phyloP scores from a whole-genome alignment of 2,113 vertebrate species.

The Passerina amoena region DNA sequence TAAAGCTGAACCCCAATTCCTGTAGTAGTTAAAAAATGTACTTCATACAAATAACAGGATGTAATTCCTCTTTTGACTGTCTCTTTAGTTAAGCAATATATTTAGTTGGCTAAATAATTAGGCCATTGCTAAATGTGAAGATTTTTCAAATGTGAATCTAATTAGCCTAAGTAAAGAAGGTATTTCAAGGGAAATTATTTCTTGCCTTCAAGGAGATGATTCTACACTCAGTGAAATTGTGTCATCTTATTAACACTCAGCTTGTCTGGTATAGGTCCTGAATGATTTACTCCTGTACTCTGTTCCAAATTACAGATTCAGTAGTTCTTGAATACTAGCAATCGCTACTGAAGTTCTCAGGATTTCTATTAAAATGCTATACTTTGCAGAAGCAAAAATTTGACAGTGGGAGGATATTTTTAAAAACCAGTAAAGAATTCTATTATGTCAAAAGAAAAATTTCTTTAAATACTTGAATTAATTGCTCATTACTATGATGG shows the following conservation, averaged over 20 bases:
- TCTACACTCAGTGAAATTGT: constrained; percentile 15
- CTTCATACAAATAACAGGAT: constrained; percentile 9
- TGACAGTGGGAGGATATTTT: background rate
- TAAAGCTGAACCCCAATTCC: background rate
- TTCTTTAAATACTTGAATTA: background rate
- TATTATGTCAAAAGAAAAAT: background rate
- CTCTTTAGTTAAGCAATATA: constrained; percentile 27
- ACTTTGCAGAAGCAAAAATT: background rate
- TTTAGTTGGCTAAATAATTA: constrained; percentile 58
- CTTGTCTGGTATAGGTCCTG: background rate
- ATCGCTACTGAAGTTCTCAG: background rate
- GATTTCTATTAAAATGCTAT: background rate
- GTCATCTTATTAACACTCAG: constrained; percentile 30
- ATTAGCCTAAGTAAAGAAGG: constrained; percentile 54
- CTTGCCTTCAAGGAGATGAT: constrained; percentile 52
- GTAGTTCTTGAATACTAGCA: background rate
- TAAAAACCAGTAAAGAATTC: background rate
- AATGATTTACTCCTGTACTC: constrained; percentile 1
- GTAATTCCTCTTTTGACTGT: constrained; percentile 13
- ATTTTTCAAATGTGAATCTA: constrained; percentile 47
- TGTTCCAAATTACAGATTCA: background rate
- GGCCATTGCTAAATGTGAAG: constrained; percentile 49
- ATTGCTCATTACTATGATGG: background rate
- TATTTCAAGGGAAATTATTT: constrained; percentile 60
- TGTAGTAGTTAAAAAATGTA: background rate